Evolutionary conservation across 2,888 invertebrate genomes (phyloP), one percentile per base, ranked within the genome.

Genomic region (Diadegma fenestrale): DNA sequence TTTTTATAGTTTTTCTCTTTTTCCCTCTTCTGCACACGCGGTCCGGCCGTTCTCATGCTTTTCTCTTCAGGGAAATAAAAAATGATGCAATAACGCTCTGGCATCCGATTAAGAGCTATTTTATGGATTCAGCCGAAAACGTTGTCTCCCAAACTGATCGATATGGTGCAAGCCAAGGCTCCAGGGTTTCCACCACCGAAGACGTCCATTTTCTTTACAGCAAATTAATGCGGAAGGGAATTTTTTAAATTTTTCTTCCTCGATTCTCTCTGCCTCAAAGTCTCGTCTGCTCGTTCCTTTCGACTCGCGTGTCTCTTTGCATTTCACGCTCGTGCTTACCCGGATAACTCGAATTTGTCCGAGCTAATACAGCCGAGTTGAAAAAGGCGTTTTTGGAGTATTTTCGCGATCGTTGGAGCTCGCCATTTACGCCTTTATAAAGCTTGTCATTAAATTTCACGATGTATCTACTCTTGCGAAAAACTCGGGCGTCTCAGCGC

Each of bases 291-390:
- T 63, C 61, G 22, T n/a, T 12, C 22, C 33, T 26, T 48, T 17
- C 33, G 17, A 19, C 58, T 79, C 68, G 51, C 17, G 19, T 77
- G 19, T 77, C 64, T 45, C 54, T 66, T 66, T 45, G 71, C 75
- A 71, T 80, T 61, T 30, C 71, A 51, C 22, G 41, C 72, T 71
- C 66, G 75, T 71, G 71, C 48, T 85, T 82, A 66, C n/a, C 66
- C 72, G 37, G 66, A 76, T 77, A 77, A 80, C 77, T 86, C 61
- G 58, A 80, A 83, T 72, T 76, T 86, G 54, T 3, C n/a, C 37
- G 14, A 26, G 10, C 58, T 22, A 48, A 58, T 22, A 6, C 19
- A 17, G 12, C 17, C 17, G 41, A 41, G 8, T 22, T 0, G 17
- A 58, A 58, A 73, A 61, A 41, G 58, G 43, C 73, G n/a, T 43